These are phyloP conservation scores for Elaeidobius kamerunicus DNA, from an alignment of 2,888 invertebrate species.

Conservation along the genomic window DNA sequence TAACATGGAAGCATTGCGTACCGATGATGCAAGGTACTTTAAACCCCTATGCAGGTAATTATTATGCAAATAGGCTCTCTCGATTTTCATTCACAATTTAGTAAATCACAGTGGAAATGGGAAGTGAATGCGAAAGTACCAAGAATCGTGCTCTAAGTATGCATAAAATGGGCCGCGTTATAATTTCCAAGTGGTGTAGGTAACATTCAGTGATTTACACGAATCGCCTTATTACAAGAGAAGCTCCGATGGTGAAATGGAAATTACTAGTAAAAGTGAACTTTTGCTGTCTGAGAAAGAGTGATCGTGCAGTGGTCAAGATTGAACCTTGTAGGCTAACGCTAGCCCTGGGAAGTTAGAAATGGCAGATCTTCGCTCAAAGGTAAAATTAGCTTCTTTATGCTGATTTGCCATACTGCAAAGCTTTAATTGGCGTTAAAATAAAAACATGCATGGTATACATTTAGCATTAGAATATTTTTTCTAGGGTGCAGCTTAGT, in stretches of 20 bases:
- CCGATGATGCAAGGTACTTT: no score
- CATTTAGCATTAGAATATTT: no score
- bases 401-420: no score
- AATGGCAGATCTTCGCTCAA: no score
- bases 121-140: conserved; percentile 5
- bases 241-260: background rate
- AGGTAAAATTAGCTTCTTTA: no score
- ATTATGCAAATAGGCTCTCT: background rate
- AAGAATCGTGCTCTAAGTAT: conserved; percentile 10
- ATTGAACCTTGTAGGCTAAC: no score
- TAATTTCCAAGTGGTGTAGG: conserved; percentile 9
- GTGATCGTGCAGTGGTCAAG: no score
- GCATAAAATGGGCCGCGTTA: conserved; percentile 5
- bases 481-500: no score
- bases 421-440: no score
- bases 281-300: background rate
- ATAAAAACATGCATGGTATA: no score
- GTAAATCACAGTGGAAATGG: background rate
- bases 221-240: background rate
- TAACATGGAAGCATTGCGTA: no score
- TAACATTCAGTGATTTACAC: conserved; percentile 5
- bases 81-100: background rate
- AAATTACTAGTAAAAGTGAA: conserved; percentile 1
- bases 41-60: background rate
- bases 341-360: no score